A percentile compares a stretch with the other conserved stretches of the same genome.
Evolutionary conservation across 37 sponge, comb jelly and placozoan genomes (phyloP).

Genomic region (Halisarca cf. caerulea): DNA sequence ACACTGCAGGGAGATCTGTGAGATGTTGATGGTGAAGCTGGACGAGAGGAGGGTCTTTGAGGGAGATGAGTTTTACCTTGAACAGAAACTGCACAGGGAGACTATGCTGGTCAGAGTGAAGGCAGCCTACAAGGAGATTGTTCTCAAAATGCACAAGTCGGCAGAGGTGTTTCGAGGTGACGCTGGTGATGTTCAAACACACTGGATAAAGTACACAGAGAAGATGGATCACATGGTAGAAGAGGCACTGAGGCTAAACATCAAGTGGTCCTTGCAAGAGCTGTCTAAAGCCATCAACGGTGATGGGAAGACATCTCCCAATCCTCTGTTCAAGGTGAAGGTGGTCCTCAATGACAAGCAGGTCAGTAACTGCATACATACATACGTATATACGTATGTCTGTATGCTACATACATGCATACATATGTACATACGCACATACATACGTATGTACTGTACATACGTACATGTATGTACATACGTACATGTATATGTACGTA

Average conservation of each 20-base stretch:
- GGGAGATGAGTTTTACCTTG: conserved; percentile 79
- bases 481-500: conserved; percentile 1
- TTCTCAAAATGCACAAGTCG: conserved; percentile 68
- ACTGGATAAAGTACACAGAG: conserved; percentile 91
- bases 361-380: neutral
- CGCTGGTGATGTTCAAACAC: conserved; percentile 77
- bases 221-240: conserved; percentile 93
- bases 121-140: conserved; percentile 78
- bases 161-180: conserved; percentile 82
- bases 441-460: too few species aligned
- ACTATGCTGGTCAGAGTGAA: conserved; percentile 55
- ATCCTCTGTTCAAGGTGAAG: conserved; percentile 92
- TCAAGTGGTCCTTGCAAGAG: conserved; percentile 97
- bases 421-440: neutral
- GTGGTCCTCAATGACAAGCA: conserved; percentile 67
- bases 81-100: conserved; percentile 81
- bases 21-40: conserved; percentile 78
- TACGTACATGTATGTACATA: neutral
- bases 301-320: conserved; percentile 89
- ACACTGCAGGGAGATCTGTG: conserved; percentile 84
- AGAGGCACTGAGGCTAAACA: conserved; percentile 94
- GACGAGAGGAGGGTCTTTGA: conserved; percentile 90
- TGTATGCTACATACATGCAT: neutral
- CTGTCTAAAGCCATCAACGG: conserved; percentile 87
- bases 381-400: neutral